Evolutionary conservation across 2,113 vertebrate species (phyloP), one percentile per base, ranked within the genome.

Genomic region (Malurus elegans): DNA sequence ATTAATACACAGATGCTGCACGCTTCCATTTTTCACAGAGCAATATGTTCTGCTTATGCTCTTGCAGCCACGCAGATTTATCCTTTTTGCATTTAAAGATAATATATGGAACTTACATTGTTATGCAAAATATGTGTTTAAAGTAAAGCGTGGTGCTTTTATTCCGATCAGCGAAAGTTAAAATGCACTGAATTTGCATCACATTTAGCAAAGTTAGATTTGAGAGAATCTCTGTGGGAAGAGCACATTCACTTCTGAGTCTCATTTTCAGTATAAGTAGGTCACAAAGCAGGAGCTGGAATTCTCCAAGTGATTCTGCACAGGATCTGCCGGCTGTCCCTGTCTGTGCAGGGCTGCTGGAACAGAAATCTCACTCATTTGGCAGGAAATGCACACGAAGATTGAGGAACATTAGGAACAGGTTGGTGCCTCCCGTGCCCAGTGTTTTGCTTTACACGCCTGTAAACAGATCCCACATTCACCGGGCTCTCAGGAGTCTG

Each of bases 111-210:
- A 95, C 69, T 80, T 94, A 74, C 80, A 96, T 65, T 92, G 64
- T 60, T 95, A 96, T 93, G 71, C 82, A 93, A 95, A 65, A 88
- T 31, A 17, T 19, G 47, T 78, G 60, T 85, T 95, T 93, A 92
- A 97, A 95, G 25, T 87, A 88, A 90, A 86, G 86, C 45, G 25
- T 9, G 76, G 44, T 44, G 53, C 56, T 93, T 96, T 88, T 93
- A 25, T 84, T 79, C 20, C 88, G 82, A 79, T 73, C 24, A 23
- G 70, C 9, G 20, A 85, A 92, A 94, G 23, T 25, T 82, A 67
- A 95, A 94, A 94, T 71, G 56, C 36, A 80, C 54, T 56, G 34
- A 88, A 96, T 97, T 92, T 96, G 90, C 79, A 92, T 92, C 88
- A 74, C 60, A 86, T 86, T 95, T 94, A 93, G 53, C 60, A 26